A percentile compares a stretch with the other conserved stretches of the same genome.
Evolutionary conservation across 2,888 invertebrate genomes (phyloP).

Genomic region (Mylabris sibirica): DNA sequence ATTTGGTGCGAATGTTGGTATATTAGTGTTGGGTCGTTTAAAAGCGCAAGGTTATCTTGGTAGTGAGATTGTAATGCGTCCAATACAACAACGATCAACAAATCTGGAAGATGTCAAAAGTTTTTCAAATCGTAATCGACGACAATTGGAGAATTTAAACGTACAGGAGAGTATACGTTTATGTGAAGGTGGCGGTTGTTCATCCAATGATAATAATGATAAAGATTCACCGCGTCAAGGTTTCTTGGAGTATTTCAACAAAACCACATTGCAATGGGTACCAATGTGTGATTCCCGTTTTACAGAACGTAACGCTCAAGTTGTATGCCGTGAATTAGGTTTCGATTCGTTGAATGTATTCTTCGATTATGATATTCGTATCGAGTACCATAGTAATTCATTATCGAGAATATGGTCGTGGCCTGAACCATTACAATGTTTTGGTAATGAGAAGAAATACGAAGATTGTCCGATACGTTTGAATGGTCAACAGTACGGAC

Average conservation of each 20-base stretch:
- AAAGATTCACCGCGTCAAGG: conserved; percentile 74
- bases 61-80: conserved; percentile 80
- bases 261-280: conserved; percentile 95
- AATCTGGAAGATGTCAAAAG: conserved; percentile 57
- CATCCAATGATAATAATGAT: conserved; percentile 65
- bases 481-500: conserved; percentile 89
- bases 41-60: conserved; percentile 81
- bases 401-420: conserved; percentile 90
- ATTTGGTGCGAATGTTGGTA: conserved; percentile 95
- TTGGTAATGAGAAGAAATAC: conserved; percentile 76
- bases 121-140: conserved; percentile 52
- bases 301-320: conserved; percentile 95
- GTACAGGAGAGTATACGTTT: conserved; percentile 74
- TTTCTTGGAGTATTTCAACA: conserved; percentile 94
- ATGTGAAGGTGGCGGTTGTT: conserved; percentile 79
- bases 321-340: conserved; percentile 93
- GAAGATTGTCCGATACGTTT: conserved; percentile 87
- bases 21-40: conserved; percentile 90
- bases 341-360: conserved; percentile 88
- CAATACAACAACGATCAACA: conserved; percentile 60
- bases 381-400: conserved; percentile 89
- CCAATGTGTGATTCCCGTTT: conserved; percentile 96
- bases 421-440: conserved; percentile 91
- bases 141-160: conserved; percentile 67
- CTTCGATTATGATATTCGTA: conserved; percentile 83